These are phyloP conservation scores for Neofelis nebulosa DNA, from an alignment of 2,113 vertebrate genomes.

Conservation along the genomic window DNA sequence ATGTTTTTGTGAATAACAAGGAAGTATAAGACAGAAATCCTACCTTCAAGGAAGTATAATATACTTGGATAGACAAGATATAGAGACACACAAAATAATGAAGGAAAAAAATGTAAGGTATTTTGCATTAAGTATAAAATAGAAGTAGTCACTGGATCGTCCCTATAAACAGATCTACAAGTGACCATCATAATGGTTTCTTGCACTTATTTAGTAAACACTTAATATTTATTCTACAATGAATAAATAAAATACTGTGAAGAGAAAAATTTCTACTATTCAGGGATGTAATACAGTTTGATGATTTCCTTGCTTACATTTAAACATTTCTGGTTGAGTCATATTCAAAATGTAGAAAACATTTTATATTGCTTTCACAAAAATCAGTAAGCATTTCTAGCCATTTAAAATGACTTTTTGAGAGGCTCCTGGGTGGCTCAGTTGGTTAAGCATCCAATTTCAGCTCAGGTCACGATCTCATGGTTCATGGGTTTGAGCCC, in stretches of 20 bases:
- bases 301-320: not conserved
- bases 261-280: not conserved
- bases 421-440: no score
- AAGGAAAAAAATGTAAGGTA: not conserved
- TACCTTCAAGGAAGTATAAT: not conserved
- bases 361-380: not conserved
- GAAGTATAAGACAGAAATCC: not conserved
- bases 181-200: not conserved
- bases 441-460: no score
- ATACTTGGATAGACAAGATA: not conserved
- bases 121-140: conserved; percentile 12
- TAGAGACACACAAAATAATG: not conserved
- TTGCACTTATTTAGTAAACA: not conserved
- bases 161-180: not conserved
- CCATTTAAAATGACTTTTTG: not conserved
- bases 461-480: no score
- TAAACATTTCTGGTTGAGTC: conserved; percentile 15
- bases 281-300: not conserved
- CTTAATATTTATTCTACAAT: not conserved
- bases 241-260: not conserved
- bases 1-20: not conserved
- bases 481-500: no score
- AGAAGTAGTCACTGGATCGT: not conserved
- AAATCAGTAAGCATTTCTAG: not conserved
- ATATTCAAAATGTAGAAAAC: not conserved